Percentiles rank a stretch among this genome's conserved stretches.
phyloP scores from a whole-genome alignment of 2,113 vertebrate genomes.

The Malaclemys terrapin region DNA sequence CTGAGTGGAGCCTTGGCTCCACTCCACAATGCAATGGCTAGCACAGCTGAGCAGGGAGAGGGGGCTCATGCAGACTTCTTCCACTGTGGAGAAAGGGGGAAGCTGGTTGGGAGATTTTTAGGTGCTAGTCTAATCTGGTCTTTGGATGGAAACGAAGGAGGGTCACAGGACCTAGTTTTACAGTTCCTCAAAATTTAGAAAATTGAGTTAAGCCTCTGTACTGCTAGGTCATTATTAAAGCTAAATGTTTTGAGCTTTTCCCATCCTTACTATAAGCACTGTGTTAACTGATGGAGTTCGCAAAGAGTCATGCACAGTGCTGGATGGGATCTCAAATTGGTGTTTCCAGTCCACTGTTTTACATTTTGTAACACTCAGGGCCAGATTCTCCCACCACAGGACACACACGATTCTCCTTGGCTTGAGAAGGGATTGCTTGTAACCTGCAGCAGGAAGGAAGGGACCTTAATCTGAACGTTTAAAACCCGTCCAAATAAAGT shows the following conservation, averaged over 20 bases:
- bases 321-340: neutral
- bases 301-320: neutral
- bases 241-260: neutral
- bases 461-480: neutral
- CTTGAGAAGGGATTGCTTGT: neutral
- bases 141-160: neutral
- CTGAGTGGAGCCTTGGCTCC: neutral
- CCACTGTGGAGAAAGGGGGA: neutral
- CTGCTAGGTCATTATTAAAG: neutral
- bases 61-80: neutral
- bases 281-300: neutral
- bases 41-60: neutral
- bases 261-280: neutral
- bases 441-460: neutral
- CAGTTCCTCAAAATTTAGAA: neutral
- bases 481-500: neutral
- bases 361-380: neutral
- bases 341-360: slow-evolving; percentile 27
- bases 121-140: neutral
- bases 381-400: neutral
- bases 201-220: neutral
- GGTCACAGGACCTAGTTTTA: neutral
- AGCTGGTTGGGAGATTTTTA: neutral
- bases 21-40: neutral
- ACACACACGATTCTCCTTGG: neutral